These are phyloP conservation scores for Solenopsis fugax DNA, from an alignment of 1,140 invertebrate species.

Conservation along the genomic window DNA sequence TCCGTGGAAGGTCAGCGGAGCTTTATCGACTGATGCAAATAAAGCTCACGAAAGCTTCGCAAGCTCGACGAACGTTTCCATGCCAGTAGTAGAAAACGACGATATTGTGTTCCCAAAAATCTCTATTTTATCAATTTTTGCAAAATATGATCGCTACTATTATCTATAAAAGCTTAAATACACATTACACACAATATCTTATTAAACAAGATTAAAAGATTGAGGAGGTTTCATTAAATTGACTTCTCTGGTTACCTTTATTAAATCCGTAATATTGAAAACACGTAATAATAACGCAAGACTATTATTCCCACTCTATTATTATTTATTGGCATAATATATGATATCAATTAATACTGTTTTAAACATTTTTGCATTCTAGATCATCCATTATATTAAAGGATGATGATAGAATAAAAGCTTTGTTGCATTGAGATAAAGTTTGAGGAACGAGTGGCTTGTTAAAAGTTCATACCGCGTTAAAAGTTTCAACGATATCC, in stretches of 20 bases:
- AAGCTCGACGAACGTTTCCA: neutral
- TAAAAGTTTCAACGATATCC: conserved; percentile 57
- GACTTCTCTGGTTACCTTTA: neutral
- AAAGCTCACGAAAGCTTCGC: conserved; percentile 6
- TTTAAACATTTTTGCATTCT: conserved; percentile 11
- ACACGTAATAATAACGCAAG: neutral
- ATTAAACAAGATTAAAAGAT: neutral
- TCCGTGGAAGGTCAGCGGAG: neutral
- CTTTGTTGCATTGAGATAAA: conserved; percentile 17
- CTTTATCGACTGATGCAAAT: conserved; percentile 39
- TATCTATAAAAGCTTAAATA: conserved; percentile 6
- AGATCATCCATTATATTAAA: conserved; percentile 20
- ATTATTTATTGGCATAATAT: neutral
- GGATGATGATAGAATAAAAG: conserved; percentile 52
- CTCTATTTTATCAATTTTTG: conserved; percentile 22
- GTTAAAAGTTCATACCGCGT: conserved; percentile 53
- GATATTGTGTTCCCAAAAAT: neutral
- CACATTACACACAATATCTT: conserved; percentile 6
- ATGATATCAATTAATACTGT: neutral
- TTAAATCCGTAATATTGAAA: neutral
- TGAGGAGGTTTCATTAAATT: neutral
- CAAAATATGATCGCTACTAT: conserved; percentile 28
- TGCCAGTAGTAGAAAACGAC: conserved; percentile 7
- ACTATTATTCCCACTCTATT: neutral
- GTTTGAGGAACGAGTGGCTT: conserved; percentile 52